Conservation (phyloP, 2,113 vertebrate genomes). For the Petromus typicus region DNA sequence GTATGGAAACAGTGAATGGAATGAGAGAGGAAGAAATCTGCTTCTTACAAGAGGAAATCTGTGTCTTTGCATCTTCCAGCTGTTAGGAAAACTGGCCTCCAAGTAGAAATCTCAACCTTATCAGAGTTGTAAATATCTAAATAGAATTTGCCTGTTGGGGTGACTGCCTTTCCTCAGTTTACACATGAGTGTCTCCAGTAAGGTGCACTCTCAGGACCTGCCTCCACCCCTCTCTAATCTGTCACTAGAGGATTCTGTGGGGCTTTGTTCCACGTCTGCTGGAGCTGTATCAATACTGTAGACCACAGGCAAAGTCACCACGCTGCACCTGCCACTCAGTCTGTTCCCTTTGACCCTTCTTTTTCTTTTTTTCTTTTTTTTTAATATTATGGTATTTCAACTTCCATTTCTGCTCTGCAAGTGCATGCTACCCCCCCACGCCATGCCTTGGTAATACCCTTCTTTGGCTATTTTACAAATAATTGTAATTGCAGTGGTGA, state of each 20-base stretch:
- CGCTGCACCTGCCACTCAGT: not conserved
- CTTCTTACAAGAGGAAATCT: not conserved
- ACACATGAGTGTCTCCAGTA: not conserved
- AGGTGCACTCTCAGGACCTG: not conserved
- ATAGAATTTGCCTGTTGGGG: not conserved
- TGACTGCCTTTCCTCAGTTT: not conserved
- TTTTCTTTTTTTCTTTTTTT: slow-evolving; percentile 31
- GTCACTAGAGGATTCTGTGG: not conserved
- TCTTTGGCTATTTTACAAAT: not conserved
- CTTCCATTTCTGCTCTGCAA: not conserved
- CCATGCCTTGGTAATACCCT: not conserved
- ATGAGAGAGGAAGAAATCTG: not conserved
- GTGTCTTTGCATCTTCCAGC: not conserved
- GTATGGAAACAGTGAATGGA: not conserved
- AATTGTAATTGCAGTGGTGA: not conserved
- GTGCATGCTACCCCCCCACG: not conserved
- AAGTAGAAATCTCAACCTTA: not conserved
- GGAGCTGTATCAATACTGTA: not conserved
- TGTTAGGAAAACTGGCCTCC: not conserved
- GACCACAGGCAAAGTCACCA: not conserved
- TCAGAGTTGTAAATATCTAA: not conserved
- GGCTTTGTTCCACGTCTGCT: not conserved
- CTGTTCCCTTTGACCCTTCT: not conserved
- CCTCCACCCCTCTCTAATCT: not conserved
- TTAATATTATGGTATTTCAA: not conserved